Conservation (phyloP, 2,797 vertebrate species). For the Petrocephalus schoutedeni region DNA sequence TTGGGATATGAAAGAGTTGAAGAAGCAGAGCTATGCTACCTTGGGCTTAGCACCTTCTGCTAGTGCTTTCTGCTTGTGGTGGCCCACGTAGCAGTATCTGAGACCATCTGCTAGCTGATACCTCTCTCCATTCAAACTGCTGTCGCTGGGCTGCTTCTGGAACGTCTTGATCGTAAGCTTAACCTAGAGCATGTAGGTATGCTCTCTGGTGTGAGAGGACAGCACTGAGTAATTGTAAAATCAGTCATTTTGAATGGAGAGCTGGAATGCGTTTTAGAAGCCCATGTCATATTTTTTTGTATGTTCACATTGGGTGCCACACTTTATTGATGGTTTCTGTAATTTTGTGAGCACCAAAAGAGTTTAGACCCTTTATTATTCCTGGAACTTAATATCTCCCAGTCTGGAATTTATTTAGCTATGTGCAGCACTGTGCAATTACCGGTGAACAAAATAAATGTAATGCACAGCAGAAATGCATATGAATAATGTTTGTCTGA, state of each 20-base stretch:
- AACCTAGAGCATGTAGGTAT: neutral
- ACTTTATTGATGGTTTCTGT: neutral
- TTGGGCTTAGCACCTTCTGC: neutral
- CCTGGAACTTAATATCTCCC: neutral
- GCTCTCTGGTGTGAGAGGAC: neutral
- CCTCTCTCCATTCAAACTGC: neutral
- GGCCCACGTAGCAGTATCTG: neutral
- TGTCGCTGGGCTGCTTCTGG: slow-evolving; percentile 1
- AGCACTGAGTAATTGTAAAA: neutral
- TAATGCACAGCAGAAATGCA: neutral
- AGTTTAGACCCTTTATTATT: neutral
- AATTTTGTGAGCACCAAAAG: neutral
- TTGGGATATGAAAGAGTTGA: neutral
- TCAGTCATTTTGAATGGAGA: neutral
- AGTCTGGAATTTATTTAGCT: neutral
- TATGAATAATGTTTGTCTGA: slow-evolving; percentile 1
- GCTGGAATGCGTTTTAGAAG: neutral
- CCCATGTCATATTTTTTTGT: neutral
- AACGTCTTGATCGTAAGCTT: slow-evolving; percentile 1
- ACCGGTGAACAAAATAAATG: neutral
- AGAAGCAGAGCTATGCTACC: neutral
- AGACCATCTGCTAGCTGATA: slow-evolving; percentile 20
- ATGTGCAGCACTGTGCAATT: neutral
- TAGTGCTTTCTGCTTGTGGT: neutral
- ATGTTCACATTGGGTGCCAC: neutral